Percentiles rank a stretch among this genome's conserved stretches.
Evolutionary conservation across 1,140 invertebrate genomes (phyloP).

Genomic region (Pantala flavescens): DNA sequence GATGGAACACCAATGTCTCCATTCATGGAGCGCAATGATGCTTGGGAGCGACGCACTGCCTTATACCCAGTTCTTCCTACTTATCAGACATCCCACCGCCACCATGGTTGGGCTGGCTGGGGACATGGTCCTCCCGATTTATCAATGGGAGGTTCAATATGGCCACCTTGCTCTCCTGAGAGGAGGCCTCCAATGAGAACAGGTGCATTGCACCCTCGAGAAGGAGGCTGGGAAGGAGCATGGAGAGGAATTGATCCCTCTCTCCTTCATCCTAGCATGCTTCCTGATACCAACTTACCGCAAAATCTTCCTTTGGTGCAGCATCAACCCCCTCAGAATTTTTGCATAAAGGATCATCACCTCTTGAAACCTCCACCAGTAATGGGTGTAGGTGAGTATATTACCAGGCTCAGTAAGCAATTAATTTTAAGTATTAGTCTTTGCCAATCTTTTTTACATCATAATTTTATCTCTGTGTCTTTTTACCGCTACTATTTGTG

Average conservation of each 20-base stretch:
- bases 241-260: constrained; percentile 22
- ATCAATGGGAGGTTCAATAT: background rate
- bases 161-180: constrained; percentile 14
- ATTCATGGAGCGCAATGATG: background rate
- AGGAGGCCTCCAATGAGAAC: constrained; percentile 19
- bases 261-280: constrained; percentile 31
- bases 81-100: background rate
- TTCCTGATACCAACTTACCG: constrained; percentile 55
- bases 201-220: constrained; percentile 18
- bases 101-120: background rate
- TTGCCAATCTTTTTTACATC: too few species aligned
- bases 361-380: constrained; percentile 82
- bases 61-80: background rate
- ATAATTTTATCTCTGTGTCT: too few species aligned
- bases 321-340: constrained; percentile 68
- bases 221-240: constrained; percentile 13
- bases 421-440: too few species aligned
- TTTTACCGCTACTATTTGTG: too few species aligned
- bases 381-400: constrained; percentile 66
- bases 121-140: background rate
- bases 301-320: constrained; percentile 63
- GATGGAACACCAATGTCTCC: background rate
- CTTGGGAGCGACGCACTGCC: constrained; percentile 9
- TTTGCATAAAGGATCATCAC: constrained; percentile 87
- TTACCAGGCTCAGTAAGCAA: too few species aligned